These are phyloP conservation scores for Epirrita christyi DNA, from an alignment of 2,888 invertebrate genomes.

Conservation along the genomic window DNA sequence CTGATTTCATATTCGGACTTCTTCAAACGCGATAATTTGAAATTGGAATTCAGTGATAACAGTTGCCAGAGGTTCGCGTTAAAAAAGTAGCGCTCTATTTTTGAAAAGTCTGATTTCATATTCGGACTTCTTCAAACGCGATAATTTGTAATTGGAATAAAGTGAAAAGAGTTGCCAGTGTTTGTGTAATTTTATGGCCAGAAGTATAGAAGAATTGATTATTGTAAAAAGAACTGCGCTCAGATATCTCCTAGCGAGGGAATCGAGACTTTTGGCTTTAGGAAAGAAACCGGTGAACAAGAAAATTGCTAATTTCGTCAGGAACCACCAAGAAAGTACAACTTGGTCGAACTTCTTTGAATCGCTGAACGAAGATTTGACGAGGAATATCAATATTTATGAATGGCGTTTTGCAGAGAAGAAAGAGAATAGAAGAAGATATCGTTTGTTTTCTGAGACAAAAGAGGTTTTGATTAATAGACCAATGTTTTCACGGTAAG, in stretches of 20 bases:
- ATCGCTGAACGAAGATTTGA: constrained; percentile 67
- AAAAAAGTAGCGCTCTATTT: background rate
- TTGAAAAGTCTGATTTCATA: background rate
- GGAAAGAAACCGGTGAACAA: constrained; percentile 70
- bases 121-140: background rate
- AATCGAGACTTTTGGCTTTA: constrained; percentile 61
- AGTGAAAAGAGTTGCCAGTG: background rate
- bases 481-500: constrained; percentile 44
- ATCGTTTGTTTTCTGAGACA: constrained; percentile 50
- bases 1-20: constrained; percentile 1
- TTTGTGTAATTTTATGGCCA: constrained; percentile 60
- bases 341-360: constrained; percentile 65
- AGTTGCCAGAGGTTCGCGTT: background rate
- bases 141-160: constrained; percentile 4
- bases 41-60: constrained; percentile 1
- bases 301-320: constrained; percentile 67
- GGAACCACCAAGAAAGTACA: constrained; percentile 55
- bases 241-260: constrained; percentile 63
- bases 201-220: constrained; percentile 66
- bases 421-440: constrained; percentile 39
- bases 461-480: constrained; percentile 39
- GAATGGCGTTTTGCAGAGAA: constrained; percentile 51
- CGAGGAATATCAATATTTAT: constrained; percentile 66
- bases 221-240: constrained; percentile 63
- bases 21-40: background rate